phyloP scores from a whole-genome alignment of 2,888 invertebrate genomes.

The Nomada hirtipes region DNA sequence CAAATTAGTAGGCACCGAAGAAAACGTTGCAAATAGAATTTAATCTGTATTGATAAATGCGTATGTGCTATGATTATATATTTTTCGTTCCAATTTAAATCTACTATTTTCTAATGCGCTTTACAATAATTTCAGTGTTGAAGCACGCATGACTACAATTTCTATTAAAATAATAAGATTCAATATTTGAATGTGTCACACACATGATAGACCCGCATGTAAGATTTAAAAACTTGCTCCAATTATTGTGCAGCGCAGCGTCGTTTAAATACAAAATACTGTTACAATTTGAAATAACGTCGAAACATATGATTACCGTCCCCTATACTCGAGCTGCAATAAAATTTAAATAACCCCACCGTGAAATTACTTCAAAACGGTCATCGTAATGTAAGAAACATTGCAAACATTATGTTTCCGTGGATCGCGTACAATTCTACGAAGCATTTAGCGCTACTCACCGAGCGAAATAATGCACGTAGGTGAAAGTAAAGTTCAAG shows the following conservation, averaged over 20 bases:
- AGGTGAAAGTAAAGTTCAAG: conserved; percentile 4
- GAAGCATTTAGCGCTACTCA: neutral
- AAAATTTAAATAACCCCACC: conserved; percentile 3
- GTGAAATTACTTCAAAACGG: conserved; percentile 8
- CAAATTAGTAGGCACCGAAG: too few species aligned
- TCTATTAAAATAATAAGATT: too few species aligned
- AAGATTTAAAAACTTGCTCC: neutral
- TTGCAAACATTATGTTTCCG: conserved; percentile 1
- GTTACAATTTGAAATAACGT: neutral
- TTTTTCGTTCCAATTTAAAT: too few species aligned
- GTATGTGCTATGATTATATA: too few species aligned
- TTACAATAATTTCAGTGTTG: too few species aligned
- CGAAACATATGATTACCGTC: conserved; percentile 1
- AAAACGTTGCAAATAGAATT: too few species aligned
- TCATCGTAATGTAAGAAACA: neutral
- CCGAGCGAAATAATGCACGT: neutral
- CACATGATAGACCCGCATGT: neutral
- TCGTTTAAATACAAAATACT: neutral
- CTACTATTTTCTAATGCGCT: too few species aligned
- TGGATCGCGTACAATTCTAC: conserved; percentile 5
- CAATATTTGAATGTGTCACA: neutral
- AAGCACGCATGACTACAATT: too few species aligned
- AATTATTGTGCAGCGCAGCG: neutral
- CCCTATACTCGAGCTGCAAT: neutral
- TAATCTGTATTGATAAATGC: too few species aligned